Conservation (phyloP, 2,113 vertebrate genomes). For the Aspiorhynchus laticeps region DNA sequence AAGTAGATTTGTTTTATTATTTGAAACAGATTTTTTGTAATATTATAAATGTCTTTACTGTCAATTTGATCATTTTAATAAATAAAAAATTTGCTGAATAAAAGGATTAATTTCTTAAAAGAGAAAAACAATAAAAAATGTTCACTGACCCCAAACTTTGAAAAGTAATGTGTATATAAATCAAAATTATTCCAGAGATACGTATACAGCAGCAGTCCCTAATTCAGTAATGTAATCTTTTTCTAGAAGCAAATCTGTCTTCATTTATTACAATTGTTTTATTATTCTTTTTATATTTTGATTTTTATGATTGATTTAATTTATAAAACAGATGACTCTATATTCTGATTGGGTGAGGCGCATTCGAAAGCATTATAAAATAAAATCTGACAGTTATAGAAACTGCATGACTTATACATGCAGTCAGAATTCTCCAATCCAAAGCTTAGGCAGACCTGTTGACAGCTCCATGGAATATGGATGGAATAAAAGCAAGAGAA, state of each 20-base stretch:
- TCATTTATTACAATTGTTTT: not conserved
- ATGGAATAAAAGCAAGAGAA: not conserved
- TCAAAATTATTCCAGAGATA: too few species aligned
- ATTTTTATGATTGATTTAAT: too few species aligned
- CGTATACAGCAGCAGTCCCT: too few species aligned
- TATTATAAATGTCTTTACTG: not conserved
- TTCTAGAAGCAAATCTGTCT: not conserved
- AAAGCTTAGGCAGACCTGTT: slow-evolving; percentile 3
- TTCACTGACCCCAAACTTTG: too few species aligned
- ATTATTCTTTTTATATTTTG: not conserved
- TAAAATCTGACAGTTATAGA: not conserved
- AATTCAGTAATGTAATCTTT: too few species aligned
- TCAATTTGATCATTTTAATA: not conserved
- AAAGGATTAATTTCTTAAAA: too few species aligned
- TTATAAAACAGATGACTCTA: not conserved
- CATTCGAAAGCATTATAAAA: not conserved
- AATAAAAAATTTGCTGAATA: too few species aligned
- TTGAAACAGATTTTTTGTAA: too few species aligned
- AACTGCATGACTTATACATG: not conserved
- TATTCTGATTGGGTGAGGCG: not conserved
- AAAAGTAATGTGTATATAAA: too few species aligned
- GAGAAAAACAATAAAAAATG: too few species aligned
- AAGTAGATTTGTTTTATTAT: too few species aligned
- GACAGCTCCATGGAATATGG: not conserved
- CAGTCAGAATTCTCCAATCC: not conserved